A percentile compares a stretch with the other conserved stretches of the same genome.
phyloP scores from a whole-genome alignment of 2,888 invertebrate genomes.

The Parasteatoda lunata region DNA sequence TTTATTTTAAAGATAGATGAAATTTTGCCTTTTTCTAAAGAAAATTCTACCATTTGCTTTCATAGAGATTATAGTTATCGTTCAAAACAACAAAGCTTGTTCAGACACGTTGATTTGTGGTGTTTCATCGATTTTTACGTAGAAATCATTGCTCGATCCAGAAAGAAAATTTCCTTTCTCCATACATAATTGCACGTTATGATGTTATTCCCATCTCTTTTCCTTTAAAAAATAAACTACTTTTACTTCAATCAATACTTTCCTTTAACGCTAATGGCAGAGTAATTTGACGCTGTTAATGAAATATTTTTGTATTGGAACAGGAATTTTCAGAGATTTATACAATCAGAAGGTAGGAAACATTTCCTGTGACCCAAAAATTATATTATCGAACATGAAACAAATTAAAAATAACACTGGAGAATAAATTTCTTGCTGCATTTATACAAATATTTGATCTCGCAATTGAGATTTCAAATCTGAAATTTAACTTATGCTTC shows the following conservation, averaged over 20 bases:
- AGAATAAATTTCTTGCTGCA: no score
- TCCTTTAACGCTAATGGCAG: neutral
- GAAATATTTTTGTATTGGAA: neutral
- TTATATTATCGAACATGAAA: no score
- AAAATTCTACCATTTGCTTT: neutral
- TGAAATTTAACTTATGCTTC: no score
- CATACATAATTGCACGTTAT: neutral
- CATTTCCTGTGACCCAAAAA: no score
- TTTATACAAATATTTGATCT: no score
- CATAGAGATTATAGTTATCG: slow-evolving; percentile 1
- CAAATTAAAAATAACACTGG: no score
- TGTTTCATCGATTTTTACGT: neutral
- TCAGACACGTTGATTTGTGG: slow-evolving; percentile 5
- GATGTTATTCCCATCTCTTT: neutral
- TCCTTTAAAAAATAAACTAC: neutral
- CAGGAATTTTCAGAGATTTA: no score
- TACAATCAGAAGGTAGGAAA: no score
- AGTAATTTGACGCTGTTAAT: neutral
- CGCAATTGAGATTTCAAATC: no score
- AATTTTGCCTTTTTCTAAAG: slow-evolving; percentile 21
- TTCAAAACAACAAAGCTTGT: neutral
- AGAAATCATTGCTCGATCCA: neutral
- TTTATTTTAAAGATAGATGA: slow-evolving; percentile 39
- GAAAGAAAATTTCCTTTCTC: neutral
- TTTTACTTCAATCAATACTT: neutral